Evolutionary conservation across 2,797 vertebrate genomes (phyloP), one percentile per base, ranked within the genome.

Genomic region (Pipistrellus pygmaeus): DNA sequence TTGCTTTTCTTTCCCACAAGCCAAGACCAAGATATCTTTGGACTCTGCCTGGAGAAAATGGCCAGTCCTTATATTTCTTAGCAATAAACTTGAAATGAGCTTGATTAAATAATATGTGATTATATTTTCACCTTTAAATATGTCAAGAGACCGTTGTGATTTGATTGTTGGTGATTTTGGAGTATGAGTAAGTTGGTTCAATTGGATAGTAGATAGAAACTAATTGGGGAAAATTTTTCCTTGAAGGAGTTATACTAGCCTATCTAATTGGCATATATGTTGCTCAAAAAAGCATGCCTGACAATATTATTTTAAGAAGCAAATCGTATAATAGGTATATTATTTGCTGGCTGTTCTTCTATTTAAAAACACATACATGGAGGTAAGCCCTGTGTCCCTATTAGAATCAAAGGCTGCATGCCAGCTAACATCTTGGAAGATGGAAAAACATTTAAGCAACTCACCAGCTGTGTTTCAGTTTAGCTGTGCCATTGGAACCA

Each of bases 61-160:
- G 48, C 8, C 23, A 48, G 44, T 92, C 60, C 66, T 62, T 30
- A 91, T 51, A 84, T 73, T 44, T 57, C 85, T 96, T 87, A 96
- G 88, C 0, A 10, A 95, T 93, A 97, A 92, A 95, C 3, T 66
- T 92, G 85, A 88, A 95, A 95, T 89, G 53, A 97, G 91, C 88
- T 88, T 92, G 76, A 97, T 97, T 96, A 84, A 96, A 88, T 77
- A 15, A 17, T 60, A 69, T 66, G 4, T 55, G 62, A 96, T 96
- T 95, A 73, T 77, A 76, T 76, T 95, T 94, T 91, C 41, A 66
- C 44, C 96, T 91, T 94, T 82, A 96, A 97, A 93, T 85, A 82
- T 35, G 21, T 88, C 95, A 97, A 62, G 35, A 46, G 81, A 96
- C 53, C 6, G 17, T 91, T 53, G 89, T 84, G 75, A 91, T 91